phyloP scores from a whole-genome alignment of 1,140 invertebrate genomes.

The Venturia canescens region DNA sequence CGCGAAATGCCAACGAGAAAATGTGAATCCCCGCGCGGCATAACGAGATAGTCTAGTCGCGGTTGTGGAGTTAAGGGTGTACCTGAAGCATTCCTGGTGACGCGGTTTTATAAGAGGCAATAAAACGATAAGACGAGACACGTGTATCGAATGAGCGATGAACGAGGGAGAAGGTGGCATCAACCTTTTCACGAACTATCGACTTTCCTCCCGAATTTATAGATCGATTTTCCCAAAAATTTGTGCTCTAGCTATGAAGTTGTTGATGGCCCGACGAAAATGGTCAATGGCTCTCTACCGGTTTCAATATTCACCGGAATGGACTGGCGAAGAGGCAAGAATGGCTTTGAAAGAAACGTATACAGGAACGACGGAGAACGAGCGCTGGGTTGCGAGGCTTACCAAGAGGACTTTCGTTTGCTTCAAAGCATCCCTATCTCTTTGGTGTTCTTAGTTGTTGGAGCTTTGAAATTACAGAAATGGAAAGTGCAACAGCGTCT shows the following conservation, averaged over 20 bases:
- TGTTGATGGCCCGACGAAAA: background rate
- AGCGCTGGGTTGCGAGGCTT: background rate
- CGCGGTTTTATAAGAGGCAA: too few relatives aligned
- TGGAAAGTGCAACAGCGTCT: slow-evolving; percentile 57
- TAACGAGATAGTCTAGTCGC: slow-evolving; percentile 5
- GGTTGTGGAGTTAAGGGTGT: slow-evolving; percentile 1
- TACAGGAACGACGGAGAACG: slow-evolving; percentile 17
- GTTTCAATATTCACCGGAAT: background rate
- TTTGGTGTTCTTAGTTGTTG: slow-evolving; percentile 1
- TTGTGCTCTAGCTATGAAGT: too few relatives aligned
- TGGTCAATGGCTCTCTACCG: background rate
- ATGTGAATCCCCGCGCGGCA: background rate
- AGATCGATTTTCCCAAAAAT: background rate
- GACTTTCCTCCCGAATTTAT: background rate
- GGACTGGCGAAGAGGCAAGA: background rate
- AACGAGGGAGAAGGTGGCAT: too few relatives aligned
- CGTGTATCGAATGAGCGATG: too few relatives aligned
- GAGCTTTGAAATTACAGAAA: slow-evolving; percentile 64
- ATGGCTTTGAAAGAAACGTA: slow-evolving; percentile 36
- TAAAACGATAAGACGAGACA: too few relatives aligned
- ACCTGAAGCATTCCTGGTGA: background rate
- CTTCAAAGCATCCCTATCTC: slow-evolving; percentile 30
- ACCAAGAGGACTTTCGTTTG: slow-evolving; percentile 3
- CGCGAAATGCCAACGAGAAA: background rate
- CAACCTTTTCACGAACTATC: too few relatives aligned